These are phyloP conservation scores for Phylloscopus trochiloides DNA, from an alignment of 2,113 vertebrate species.

Conservation along the genomic window DNA sequence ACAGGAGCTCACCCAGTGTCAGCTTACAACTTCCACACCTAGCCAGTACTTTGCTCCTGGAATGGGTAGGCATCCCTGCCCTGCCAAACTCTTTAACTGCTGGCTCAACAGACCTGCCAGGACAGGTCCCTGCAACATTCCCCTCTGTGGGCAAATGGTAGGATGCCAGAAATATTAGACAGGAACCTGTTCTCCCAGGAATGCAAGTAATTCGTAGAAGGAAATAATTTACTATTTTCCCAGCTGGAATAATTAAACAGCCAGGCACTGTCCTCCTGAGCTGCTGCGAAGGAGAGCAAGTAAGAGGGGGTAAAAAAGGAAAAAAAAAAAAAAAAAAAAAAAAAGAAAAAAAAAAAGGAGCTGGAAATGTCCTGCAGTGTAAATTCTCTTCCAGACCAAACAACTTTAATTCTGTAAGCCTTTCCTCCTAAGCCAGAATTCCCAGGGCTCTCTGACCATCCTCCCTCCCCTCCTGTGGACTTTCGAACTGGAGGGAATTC, in stretches of 20 bases:
- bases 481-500: background rate
- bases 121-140: conserved; percentile 74
- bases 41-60: conserved; percentile 51
- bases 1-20: conserved; percentile 65
- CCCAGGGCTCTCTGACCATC: background rate
- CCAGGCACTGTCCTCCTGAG: conserved; percentile 13
- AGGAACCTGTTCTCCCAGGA: conserved; percentile 83
- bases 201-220: conserved; percentile 75
- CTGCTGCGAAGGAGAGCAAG: background rate
- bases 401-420: background rate
- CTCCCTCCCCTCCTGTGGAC: background rate
- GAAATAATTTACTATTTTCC: conserved; percentile 72
- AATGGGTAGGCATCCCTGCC: conserved; percentile 51
- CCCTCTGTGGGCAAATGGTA: conserved; percentile 64
- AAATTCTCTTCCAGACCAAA: background rate
- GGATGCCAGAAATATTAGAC: conserved; percentile 69
- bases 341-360: background rate
- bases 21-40: conserved; percentile 67
- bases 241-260: conserved; percentile 59
- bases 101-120: conserved; percentile 75
- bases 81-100: conserved; percentile 70
- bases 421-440: background rate
- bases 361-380: background rate
- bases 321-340: too few relatives aligned
- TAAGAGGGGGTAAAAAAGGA: background rate